Percentiles rank a stretch among this genome's conserved stretches.
Evolutionary conservation across 2,113 vertebrate species (phyloP).

Genomic region (Hemichromis elongatus): DNA sequence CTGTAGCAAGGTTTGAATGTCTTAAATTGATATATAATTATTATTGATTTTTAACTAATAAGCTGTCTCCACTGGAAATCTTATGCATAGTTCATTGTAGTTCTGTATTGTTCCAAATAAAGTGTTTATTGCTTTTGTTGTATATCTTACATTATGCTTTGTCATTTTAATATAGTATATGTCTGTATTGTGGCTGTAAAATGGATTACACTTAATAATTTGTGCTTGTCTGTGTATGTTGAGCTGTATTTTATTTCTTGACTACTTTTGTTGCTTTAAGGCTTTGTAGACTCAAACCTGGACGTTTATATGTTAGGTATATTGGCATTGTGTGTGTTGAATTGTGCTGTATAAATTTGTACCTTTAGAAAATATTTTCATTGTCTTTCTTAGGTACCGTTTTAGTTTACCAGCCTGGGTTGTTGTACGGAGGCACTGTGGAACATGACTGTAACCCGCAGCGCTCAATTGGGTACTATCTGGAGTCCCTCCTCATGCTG

Average conservation of each 20-base stretch:
- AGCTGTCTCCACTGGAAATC: neutral
- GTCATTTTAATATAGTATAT: neutral
- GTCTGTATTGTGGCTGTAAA: neutral
- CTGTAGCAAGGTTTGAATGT: neutral
- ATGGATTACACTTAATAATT: neutral
- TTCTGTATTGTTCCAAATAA: neutral
- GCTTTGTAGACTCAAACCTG: neutral
- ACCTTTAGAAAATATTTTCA: neutral
- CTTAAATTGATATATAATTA: neutral
- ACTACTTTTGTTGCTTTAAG: neutral
- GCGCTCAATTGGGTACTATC: conserved; percentile 88
- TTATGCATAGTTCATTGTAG: neutral
- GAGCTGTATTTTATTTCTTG: neutral
- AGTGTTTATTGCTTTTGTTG: neutral
- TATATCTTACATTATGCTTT: neutral
- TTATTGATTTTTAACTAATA: neutral
- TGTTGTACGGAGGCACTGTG: conserved; percentile 81
- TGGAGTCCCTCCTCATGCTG: conserved; percentile 89
- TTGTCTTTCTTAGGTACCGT: conserved; percentile 77
- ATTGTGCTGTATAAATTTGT: neutral
- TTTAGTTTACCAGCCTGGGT: conserved; percentile 90
- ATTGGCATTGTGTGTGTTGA: neutral
- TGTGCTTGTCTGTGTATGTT: neutral
- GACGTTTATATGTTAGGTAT: neutral
- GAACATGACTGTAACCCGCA: conserved; percentile 89